phyloP scores from a whole-genome alignment of 2,113 vertebrate species.

The Columbina picui region DNA sequence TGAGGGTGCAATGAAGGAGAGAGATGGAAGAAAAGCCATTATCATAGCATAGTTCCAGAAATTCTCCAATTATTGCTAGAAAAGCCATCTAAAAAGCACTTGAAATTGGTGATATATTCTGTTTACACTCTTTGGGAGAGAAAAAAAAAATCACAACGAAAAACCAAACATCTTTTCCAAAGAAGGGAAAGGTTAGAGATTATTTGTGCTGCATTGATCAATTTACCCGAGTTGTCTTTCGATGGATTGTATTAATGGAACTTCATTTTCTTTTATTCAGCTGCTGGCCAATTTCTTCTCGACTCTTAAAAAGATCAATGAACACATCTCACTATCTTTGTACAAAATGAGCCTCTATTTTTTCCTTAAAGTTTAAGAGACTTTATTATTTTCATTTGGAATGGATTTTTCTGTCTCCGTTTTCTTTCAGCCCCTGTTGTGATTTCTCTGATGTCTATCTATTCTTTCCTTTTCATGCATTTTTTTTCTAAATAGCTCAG shows the following conservation, averaged over 20 bases:
- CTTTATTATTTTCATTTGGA: conserved; percentile 83
- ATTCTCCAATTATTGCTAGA: conserved; percentile 71
- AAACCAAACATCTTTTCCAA: conserved; percentile 68
- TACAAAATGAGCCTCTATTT: conserved; percentile 79
- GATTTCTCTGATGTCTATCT: conserved; percentile 65
- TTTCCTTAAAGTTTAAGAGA: conserved; percentile 81
- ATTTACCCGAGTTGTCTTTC: conserved; percentile 81
- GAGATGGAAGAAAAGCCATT: conserved; percentile 24
- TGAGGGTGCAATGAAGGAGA: neutral
- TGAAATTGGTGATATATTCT: conserved; percentile 73
- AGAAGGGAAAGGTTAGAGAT: conserved; percentile 82
- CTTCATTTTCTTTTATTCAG: conserved; percentile 85
- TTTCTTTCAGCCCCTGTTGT: conserved; percentile 63
- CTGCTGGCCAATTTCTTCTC: conserved; percentile 77
- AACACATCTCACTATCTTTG: conserved; percentile 75
- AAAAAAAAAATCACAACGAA: conserved; percentile 8
- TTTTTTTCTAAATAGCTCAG: conserved; percentile 63
- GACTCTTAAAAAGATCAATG: conserved; percentile 85
- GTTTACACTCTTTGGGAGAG: conserved; percentile 60
- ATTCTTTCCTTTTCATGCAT: conserved; percentile 69
- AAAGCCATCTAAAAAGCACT: conserved; percentile 73
- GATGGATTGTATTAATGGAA: conserved; percentile 83
- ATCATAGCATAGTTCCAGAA: conserved; percentile 65
- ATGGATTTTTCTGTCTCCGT: conserved; percentile 78
- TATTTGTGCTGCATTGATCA: conserved; percentile 82